Evolutionary conservation across 2,797 vertebrate species (phyloP).

Genomic region (Falco cherrug): DNA sequence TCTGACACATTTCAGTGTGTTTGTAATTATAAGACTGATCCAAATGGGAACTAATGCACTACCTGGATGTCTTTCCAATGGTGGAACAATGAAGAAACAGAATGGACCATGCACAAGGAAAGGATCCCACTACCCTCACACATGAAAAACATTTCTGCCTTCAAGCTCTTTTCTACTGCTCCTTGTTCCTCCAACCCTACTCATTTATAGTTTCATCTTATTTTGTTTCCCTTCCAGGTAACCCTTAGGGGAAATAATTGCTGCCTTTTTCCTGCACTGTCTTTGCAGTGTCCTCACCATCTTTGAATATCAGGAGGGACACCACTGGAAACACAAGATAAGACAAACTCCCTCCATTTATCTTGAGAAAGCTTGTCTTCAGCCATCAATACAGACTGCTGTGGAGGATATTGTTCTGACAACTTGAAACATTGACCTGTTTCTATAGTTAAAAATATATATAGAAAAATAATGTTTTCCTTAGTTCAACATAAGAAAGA

Average conservation of each 20-base stretch:
- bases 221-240: conserved; percentile 7
- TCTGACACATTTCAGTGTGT: background rate
- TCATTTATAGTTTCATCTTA: background rate
- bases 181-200: background rate
- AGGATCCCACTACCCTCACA: background rate
- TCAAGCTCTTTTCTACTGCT: background rate
- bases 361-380: background rate
- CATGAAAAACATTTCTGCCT: background rate
- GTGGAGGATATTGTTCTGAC: background rate
- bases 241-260: conserved; percentile 16
- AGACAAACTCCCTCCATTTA: background rate
- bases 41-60: background rate
- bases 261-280: background rate
- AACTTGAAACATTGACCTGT: background rate
- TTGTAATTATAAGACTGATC: background rate
- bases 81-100: background rate
- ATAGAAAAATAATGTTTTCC: background rate
- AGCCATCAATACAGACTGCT: background rate
- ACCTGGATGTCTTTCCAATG: background rate
- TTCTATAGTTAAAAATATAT: background rate
- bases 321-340: background rate
- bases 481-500: background rate
- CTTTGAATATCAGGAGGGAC: background rate
- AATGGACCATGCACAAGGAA: background rate
- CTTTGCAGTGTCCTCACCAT: background rate